phyloP scores from a whole-genome alignment of 2,797 vertebrate genomes.

The Schizopygopsis pylzovi region DNA sequence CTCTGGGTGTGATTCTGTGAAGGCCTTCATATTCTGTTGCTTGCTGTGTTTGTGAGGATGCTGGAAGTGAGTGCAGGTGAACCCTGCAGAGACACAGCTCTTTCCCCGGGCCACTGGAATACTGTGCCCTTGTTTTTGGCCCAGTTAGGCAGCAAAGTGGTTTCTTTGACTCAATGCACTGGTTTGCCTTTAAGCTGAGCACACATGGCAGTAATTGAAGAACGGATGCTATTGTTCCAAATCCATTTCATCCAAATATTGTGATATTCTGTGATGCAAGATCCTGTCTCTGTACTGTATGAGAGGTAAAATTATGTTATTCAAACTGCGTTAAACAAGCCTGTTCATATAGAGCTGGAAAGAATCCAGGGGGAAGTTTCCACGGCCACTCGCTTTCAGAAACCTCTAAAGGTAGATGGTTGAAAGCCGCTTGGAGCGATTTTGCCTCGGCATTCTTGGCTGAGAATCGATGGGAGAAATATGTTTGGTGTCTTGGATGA shows the following conservation, averaged over 20 bases:
- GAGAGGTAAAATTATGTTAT: background rate
- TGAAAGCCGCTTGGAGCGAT: background rate
- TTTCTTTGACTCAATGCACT: slow-evolving; percentile 44
- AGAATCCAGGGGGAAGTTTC: slow-evolving; percentile 42
- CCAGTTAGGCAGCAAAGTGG: slow-evolving; percentile 45
- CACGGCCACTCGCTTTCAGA: slow-evolving; percentile 10
- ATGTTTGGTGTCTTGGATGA: background rate
- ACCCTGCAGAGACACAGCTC: slow-evolving; percentile 4
- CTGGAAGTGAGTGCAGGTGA: slow-evolving; percentile 48
- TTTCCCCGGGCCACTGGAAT: slow-evolving; percentile 46
- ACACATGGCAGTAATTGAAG: slow-evolving; percentile 30
- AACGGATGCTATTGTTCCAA: slow-evolving; percentile 44
- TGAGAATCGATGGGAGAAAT: slow-evolving; percentile 4
- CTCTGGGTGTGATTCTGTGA: background rate
- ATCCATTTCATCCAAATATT: background rate
- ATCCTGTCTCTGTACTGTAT: background rate
- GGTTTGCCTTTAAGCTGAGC: slow-evolving; percentile 13
- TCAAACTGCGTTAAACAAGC: background rate
- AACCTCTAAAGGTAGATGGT: slow-evolving; percentile 2
- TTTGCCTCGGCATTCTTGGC: slow-evolving; percentile 19
- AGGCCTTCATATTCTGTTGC: background rate
- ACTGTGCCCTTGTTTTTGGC: slow-evolving; percentile 56
- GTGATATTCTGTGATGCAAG: background rate
- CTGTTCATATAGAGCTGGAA: slow-evolving; percentile 36
- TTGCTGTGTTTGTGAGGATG: slow-evolving; percentile 43